These are phyloP conservation scores for Eriosoma lanigerum DNA, from an alignment of 1,140 invertebrate genomes.

Conservation along the genomic window DNA sequence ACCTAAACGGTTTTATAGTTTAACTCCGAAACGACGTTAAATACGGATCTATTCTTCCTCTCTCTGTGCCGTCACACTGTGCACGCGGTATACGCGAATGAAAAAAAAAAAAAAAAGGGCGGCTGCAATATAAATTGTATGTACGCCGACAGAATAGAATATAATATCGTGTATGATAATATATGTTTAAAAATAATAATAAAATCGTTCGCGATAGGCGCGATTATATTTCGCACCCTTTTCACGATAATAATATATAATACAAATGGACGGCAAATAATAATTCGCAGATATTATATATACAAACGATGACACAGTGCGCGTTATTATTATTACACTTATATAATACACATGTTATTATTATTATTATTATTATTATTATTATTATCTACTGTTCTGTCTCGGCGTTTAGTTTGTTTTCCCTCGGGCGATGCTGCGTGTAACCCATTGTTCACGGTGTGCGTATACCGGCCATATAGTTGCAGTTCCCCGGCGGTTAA, in stretches of 20 bases:
- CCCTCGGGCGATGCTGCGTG: conserved; percentile 6
- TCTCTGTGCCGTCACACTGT: too few relatives aligned
- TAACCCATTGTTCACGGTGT: conserved; percentile 9
- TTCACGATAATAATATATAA: neutral
- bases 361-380: too few relatives aligned
- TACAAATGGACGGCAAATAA: too few relatives aligned
- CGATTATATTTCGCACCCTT: conserved; percentile 11
- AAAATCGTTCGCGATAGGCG: neutral
- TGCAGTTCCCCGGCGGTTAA: conserved; percentile 4
- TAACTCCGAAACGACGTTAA: too few relatives aligned
- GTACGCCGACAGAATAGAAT: too few relatives aligned
- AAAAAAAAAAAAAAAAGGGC: too few relatives aligned
- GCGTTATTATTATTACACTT: neutral
- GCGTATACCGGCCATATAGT: neutral
- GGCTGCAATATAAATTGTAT: too few relatives aligned
- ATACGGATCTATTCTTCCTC: too few relatives aligned
- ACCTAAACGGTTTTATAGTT: too few relatives aligned
- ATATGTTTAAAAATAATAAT: too few relatives aligned
- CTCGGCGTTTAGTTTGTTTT: conserved; percentile 31
- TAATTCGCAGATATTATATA: neutral
- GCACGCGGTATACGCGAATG: too few relatives aligned
- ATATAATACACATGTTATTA: neutral
- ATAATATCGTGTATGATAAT: too few relatives aligned
- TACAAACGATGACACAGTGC: neutral
- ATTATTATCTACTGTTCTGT: neutral